Evolutionary conservation across 2,113 vertebrate species (phyloP).

Genomic region (Brevimyrus niger): DNA sequence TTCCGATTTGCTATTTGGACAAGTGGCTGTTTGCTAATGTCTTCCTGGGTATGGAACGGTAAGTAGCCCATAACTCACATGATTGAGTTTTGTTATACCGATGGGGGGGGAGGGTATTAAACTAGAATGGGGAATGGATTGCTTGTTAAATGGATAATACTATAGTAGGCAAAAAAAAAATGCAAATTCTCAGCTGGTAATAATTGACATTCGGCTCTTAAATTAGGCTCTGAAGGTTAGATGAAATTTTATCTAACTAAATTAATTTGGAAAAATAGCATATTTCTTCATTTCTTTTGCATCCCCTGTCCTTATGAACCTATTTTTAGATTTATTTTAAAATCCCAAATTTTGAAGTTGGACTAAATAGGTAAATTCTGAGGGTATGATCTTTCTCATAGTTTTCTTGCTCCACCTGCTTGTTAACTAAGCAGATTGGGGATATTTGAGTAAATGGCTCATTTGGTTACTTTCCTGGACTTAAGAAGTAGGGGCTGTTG

Average conservation of each 20-base stretch:
- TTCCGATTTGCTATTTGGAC: conserved; percentile 82
- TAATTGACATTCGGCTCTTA: neutral
- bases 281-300: neutral
- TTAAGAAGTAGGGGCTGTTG: neutral
- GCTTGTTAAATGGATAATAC: conserved; percentile 9
- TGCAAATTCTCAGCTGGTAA: neutral
- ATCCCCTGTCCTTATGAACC: neutral
- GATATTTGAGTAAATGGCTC: neutral
- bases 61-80: conserved; percentile 82
- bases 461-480: neutral
- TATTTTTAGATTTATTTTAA: neutral
- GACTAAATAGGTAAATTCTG: neutral
- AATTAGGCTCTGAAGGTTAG: neutral
- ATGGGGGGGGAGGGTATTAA: conserved; percentile 48
- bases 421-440: neutral
- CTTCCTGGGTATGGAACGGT: conserved; percentile 74
- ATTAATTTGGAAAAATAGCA: neutral
- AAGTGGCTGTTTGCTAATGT: conserved; percentile 87
- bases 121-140: conserved; percentile 25
- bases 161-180: neutral
- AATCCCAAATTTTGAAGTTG: neutral
- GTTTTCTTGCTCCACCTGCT: neutral
- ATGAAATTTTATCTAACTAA: neutral
- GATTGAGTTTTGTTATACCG: conserved; percentile 56
- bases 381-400: neutral